Evolutionary conservation across 2,888 invertebrate species (phyloP).

Genomic region (Emmelina monodactyla): DNA sequence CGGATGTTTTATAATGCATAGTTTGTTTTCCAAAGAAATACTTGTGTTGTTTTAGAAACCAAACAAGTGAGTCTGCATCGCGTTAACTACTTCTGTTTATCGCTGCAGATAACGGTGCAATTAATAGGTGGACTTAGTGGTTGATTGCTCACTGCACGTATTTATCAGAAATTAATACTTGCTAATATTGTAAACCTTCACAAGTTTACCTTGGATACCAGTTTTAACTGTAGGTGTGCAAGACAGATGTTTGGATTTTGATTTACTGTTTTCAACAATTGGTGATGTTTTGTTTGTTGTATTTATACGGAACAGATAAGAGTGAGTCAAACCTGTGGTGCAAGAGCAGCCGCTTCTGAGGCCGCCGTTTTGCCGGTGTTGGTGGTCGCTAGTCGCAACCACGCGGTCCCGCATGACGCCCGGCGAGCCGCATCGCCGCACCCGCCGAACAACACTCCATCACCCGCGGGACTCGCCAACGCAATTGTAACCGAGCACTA

Average conservation of each 20-base stretch:
- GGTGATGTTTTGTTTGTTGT: not conserved
- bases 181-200: constrained; percentile 25
- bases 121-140: not conserved
- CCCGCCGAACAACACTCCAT: constrained; percentile 45
- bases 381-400: constrained; percentile 39
- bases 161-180: too few relatives aligned
- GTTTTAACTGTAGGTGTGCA: constrained; percentile 20
- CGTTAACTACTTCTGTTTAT: too few relatives aligned
- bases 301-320: not conserved
- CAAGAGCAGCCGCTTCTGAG: constrained; percentile 41
- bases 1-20: too few relatives aligned
- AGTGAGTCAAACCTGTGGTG: constrained; percentile 45
- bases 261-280: too few relatives aligned
- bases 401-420: constrained; percentile 47
- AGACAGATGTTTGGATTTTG: not conserved
- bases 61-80: too few relatives aligned
- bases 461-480: constrained; percentile 33
- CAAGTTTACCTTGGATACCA: constrained; percentile 41
- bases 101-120: too few relatives aligned
- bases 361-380: constrained; percentile 55
- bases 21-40: too few relatives aligned
- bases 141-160: not conserved
- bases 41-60: too few relatives aligned
- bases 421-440: constrained; percentile 31
- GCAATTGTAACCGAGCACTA: constrained; percentile 33